Conservation (phyloP, 2,888 invertebrate genomes). For the Apomyelois bistriatella region DNA sequence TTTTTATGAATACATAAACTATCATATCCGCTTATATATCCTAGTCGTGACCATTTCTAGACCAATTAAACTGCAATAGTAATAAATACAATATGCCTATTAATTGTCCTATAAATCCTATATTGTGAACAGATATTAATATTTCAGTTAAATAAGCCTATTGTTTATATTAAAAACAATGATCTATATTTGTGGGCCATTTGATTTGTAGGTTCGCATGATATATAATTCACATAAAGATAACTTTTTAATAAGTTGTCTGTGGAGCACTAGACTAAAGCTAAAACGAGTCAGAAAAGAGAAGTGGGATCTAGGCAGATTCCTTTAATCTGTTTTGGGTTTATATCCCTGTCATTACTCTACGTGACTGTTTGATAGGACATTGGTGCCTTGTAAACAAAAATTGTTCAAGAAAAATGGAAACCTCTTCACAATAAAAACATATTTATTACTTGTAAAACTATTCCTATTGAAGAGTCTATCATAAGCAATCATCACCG, state of each 20-base stretch:
- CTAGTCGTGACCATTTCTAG: slow-evolving; percentile 12
- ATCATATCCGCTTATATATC: slow-evolving; percentile 18
- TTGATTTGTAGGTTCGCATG: too few species aligned
- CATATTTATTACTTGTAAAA: slow-evolving; percentile 46
- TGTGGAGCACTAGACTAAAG: too few species aligned
- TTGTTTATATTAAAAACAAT: neutral
- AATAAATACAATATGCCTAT: neutral
- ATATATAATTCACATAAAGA: too few species aligned
- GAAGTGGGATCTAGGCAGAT: too few species aligned
- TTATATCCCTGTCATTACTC: too few species aligned
- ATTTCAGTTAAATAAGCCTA: neutral
- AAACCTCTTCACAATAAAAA: slow-evolving; percentile 1
- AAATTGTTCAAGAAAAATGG: neutral
- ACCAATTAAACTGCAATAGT: neutral
- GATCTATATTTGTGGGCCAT: too few species aligned
- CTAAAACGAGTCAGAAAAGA: too few species aligned
- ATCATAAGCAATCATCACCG: slow-evolving; percentile 57
- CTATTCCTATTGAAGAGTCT: slow-evolving; percentile 42
- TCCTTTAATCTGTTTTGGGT: too few species aligned
- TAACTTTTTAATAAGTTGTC: too few species aligned
- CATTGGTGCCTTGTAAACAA: too few species aligned
- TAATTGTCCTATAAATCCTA: neutral
- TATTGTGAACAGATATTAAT: neutral
- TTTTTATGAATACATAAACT: slow-evolving; percentile 13
- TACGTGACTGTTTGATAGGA: too few species aligned